phyloP scores from a whole-genome alignment of 2,888 invertebrate species.

The Rosalia funebris region DNA sequence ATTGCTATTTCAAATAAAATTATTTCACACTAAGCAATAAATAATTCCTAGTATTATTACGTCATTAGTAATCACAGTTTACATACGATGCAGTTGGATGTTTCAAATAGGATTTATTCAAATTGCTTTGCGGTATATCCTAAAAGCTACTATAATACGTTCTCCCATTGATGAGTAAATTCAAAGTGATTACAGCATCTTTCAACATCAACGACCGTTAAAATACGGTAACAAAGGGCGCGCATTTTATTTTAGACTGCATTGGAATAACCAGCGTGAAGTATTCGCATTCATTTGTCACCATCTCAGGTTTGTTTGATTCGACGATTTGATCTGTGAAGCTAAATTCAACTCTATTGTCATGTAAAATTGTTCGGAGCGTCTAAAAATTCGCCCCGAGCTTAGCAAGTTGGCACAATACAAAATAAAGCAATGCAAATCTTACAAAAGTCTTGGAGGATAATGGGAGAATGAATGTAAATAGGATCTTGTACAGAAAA shows the following conservation, averaged over 20 bases:
- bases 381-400: neutral
- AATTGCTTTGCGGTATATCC: slow-evolving; percentile 1
- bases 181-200: slow-evolving; percentile 9
- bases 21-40: too few relatives aligned
- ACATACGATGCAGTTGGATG: too few relatives aligned
- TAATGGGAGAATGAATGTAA: neutral
- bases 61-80: too few relatives aligned
- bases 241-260: slow-evolving; percentile 10
- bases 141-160: neutral
- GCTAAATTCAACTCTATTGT: slow-evolving; percentile 17
- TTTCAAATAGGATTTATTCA: too few relatives aligned
- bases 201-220: slow-evolving; percentile 14
- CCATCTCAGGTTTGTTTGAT: slow-evolving; percentile 47
- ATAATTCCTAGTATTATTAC: too few relatives aligned
- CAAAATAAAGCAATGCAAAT: neutral
- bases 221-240: slow-evolving; percentile 22
- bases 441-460: neutral
- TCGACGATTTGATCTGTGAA: slow-evolving; percentile 22
- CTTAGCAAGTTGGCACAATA: neutral
- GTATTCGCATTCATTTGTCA: slow-evolving; percentile 47
- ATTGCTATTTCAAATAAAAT: too few relatives aligned
- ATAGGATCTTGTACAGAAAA: neutral
- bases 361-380: slow-evolving; percentile 13
- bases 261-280: slow-evolving; percentile 17
- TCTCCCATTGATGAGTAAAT: slow-evolving; percentile 6